Conservation (phyloP, 2,113 vertebrate species). For the Labeo catla region DNA sequence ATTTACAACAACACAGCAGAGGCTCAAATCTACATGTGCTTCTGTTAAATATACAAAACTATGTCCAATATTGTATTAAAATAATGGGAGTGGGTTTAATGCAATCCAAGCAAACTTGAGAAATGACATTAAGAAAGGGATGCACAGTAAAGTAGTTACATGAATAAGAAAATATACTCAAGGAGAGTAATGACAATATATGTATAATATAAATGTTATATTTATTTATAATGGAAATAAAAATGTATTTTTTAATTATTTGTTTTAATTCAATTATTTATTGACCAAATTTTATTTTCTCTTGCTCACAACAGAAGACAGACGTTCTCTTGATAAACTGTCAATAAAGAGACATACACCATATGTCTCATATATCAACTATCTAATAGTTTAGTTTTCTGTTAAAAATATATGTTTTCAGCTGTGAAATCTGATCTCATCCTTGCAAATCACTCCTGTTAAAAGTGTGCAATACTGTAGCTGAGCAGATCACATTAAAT, state of each 20-base stretch:
- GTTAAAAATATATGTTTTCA: not conserved
- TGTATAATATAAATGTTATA: too few relatives aligned
- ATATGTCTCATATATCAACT: not conserved
- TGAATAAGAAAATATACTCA: not conserved
- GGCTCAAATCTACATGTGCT: conserved; percentile 24
- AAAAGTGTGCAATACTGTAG: not conserved
- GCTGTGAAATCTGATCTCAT: not conserved
- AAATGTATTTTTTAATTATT: too few relatives aligned
- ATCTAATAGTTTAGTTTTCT: not conserved
- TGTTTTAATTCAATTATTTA: too few relatives aligned
- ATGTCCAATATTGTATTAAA: conserved; percentile 50
- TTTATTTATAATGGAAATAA: too few relatives aligned
- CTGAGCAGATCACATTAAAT: not conserved
- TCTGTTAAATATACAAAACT: conserved; percentile 49
- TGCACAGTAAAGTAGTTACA: not conserved
- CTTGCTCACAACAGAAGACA: not conserved
- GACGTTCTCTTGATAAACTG: not conserved
- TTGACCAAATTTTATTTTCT: not conserved
- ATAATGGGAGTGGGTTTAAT: conserved; percentile 42
- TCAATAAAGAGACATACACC: not conserved
- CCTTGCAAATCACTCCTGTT: not conserved
- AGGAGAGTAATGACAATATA: not conserved
- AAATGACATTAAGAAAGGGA: not conserved
- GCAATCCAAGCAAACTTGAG: conserved; percentile 41
- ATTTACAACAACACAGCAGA: conserved; percentile 26